These are phyloP conservation scores for Venusia cambrica DNA, from an alignment of 2,888 invertebrate species.

Conservation along the genomic window DNA sequence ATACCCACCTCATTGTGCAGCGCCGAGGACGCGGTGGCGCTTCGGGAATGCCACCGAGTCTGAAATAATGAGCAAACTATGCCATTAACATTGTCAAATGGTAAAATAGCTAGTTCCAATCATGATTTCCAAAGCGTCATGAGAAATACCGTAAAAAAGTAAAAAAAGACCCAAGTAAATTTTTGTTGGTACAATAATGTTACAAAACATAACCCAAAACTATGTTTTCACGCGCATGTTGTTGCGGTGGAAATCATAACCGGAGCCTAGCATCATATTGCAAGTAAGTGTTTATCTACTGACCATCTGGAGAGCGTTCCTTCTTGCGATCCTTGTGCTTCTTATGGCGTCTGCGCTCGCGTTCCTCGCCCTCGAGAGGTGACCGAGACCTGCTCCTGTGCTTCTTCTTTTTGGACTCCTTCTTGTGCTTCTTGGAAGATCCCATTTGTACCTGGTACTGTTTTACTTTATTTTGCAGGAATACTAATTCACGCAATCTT, in stretches of 20 bases:
- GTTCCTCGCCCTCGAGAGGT: slow-evolving; percentile 78
- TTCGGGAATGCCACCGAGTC: slow-evolving; percentile 68
- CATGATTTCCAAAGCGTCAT: slow-evolving; percentile 40
- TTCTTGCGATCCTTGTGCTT: slow-evolving; percentile 77
- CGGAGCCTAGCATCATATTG: slow-evolving; percentile 41
- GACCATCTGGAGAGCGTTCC: slow-evolving; percentile 81
- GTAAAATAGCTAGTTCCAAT: slow-evolving; percentile 44
- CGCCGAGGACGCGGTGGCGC: slow-evolving; percentile 57
- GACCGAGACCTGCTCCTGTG: slow-evolving; percentile 82
- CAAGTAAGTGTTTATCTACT: slow-evolving; percentile 43
- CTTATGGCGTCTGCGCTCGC: slow-evolving; percentile 63
- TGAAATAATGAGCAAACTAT: slow-evolving; percentile 79
- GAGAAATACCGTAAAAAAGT: neutral
- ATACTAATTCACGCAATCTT: too few relatives aligned
- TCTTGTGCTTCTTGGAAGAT: slow-evolving; percentile 85
- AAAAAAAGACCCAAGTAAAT: too few relatives aligned
- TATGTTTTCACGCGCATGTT: neutral
- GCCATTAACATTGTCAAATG: slow-evolving; percentile 73
- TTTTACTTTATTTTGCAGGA: neutral
- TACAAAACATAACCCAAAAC: slow-evolving; percentile 13
- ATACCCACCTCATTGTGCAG: slow-evolving; percentile 63
- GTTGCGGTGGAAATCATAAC: slow-evolving; percentile 47
- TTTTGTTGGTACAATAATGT: too few relatives aligned
- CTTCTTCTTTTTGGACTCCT: slow-evolving; percentile 85
- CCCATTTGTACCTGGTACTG: slow-evolving; percentile 11